Evolutionary conservation across 92 coral and sea anemone species (phyloP), one percentile per base, ranked within the genome.

Genomic region (Meandrina meandrites): DNA sequence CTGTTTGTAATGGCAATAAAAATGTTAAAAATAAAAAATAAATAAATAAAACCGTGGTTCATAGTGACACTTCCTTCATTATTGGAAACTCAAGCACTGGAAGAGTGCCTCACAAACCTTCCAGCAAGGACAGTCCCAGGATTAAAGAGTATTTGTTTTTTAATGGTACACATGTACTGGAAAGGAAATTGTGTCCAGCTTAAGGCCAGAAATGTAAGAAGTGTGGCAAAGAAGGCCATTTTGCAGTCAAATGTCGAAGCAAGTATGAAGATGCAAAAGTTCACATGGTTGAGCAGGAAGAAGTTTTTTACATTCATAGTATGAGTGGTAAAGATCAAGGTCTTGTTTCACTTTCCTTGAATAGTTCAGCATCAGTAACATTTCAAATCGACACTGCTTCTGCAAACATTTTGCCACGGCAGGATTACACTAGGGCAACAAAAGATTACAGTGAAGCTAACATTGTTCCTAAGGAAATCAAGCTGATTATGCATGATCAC

Each of bases 181-280:
- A 84, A 81, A 84, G 83, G 79, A 84, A 83, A 53, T 58, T 75
- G 57, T 88, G 88, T 69, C 88, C 88, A 76, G 91, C 91, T 32
- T 83, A 79, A 79, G 84, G 81, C n/a, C 83, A 83, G 68, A 48
- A 68, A 76, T 88, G 91, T 77, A 84, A 79, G 69, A 88, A 78
- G 30, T 64, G 83, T 75, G 82, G 81, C 12, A 88, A 88, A 82
- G 83, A 24, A 27, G 91, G 91, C 34, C 91, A 88, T 75, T 84
- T 84, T 50, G 88, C 88, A 75, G 88, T 74, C 81, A 84, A 84
- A 57, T 85, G 66, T 42, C 86, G 66, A 45, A 82, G 86, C 78
- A 82, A 42, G 86, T 66, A 82, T 85, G 88, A 76, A 28, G 66
- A 85, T 57, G 88, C 66, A 60, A 84, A 84, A 18, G 81, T 76